A percentile compares a stretch with the other conserved stretches of the same genome.
phyloP scores from a whole-genome alignment of 2,797 vertebrate species.

The Odontamblyopus rebecca region DNA sequence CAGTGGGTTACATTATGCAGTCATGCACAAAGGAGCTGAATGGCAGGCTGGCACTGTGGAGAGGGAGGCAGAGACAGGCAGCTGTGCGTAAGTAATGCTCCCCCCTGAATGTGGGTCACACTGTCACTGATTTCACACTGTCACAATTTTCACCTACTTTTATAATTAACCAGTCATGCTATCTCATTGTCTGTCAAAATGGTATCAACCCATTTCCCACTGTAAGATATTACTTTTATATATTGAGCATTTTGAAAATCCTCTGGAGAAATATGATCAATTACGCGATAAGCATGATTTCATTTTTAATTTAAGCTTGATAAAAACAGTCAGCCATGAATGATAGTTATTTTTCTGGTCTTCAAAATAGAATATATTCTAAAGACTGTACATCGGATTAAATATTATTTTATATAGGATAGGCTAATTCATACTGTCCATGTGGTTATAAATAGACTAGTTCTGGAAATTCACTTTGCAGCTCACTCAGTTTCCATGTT shows the following conservation, averaged over 20 bases:
- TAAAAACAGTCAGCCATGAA: neutral
- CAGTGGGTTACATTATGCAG: conserved; percentile 52
- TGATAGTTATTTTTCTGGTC: neutral
- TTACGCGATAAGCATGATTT: too few relatives aligned
- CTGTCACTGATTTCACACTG: conserved; percentile 56
- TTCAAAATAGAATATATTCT: too few relatives aligned
- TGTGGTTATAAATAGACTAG: too few relatives aligned
- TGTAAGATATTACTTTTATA: neutral
- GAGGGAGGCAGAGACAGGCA: conserved; percentile 54
- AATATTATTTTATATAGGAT: too few relatives aligned
- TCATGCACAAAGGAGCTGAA: conserved; percentile 35
- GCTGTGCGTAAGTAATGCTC: conserved; percentile 71
- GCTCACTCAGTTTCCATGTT: too few relatives aligned
- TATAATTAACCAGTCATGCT: conserved; percentile 43
- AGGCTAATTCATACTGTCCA: too few relatives aligned
- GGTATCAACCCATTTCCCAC: neutral
- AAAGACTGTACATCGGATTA: too few relatives aligned
- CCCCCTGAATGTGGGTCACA: conserved; percentile 73
- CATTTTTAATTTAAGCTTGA: too few relatives aligned
- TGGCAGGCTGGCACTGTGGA: conserved; percentile 44
- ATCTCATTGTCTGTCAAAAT: conserved; percentile 6
- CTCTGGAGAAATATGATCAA: neutral
- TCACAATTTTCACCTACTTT: conserved; percentile 51
- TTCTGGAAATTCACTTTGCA: too few relatives aligned
- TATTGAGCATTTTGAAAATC: neutral